phyloP scores from a whole-genome alignment of 2,888 invertebrate species.

The Volucella bombylans region DNA sequence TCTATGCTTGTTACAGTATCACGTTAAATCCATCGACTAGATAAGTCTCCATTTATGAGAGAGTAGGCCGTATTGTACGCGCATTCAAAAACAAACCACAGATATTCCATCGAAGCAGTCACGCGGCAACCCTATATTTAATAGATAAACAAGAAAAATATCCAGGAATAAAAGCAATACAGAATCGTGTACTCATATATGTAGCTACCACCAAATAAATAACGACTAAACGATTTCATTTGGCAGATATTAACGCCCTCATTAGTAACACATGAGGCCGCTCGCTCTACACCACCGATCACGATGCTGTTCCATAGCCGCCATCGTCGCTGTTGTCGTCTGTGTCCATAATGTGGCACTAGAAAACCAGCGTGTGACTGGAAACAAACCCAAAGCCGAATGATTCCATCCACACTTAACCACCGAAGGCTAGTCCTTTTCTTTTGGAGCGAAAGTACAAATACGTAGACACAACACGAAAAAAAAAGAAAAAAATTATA shows the following conservation, averaged over 20 bases:
- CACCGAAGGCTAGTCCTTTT: conserved; percentile 31
- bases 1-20: too few relatives aligned
- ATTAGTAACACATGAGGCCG: conserved; percentile 69
- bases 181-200: conserved; percentile 33
- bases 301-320: too few relatives aligned
- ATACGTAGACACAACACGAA: not conserved
- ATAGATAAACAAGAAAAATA: conserved; percentile 3
- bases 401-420: conserved; percentile 4
- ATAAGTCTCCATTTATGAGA: too few relatives aligned
- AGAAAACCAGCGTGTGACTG: conserved; percentile 49
- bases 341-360: conserved; percentile 9
- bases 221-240: conserved; percentile 72
- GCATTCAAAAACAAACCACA: too few relatives aligned
- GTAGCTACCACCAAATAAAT: conserved; percentile 64
- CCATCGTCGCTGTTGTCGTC: not conserved
- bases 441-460: not conserved
- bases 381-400: conserved; percentile 47
- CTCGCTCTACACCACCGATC: not conserved
- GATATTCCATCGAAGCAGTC: too few relatives aligned
- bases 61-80: too few relatives aligned
- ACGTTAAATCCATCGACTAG: too few relatives aligned
- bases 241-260: conserved; percentile 74
- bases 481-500: conserved; percentile 67
- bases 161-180: conserved; percentile 16
- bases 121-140: too few relatives aligned